Evolutionary conservation across 2,113 vertebrate species (phyloP).

Genomic region (Chaetura pelagica): DNA sequence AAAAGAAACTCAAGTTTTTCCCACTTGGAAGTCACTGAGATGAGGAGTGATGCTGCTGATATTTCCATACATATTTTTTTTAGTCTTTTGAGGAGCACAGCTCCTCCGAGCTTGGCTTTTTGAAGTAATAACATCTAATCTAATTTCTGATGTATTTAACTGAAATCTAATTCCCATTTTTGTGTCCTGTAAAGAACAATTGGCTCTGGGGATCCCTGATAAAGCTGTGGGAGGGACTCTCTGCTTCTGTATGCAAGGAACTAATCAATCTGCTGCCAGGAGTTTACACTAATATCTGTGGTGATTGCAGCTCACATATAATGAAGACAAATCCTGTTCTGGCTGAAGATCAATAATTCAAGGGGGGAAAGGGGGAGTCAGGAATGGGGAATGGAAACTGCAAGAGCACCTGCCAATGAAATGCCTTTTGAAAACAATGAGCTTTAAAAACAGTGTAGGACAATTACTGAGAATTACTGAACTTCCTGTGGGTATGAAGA

Average conservation of each 20-base stretch:
- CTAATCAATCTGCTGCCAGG: slow-evolving; percentile 21
- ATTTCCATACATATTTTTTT: neutral
- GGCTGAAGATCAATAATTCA: slow-evolving; percentile 35
- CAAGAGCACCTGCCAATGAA: slow-evolving; percentile 23
- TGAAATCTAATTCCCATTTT: slow-evolving; percentile 59
- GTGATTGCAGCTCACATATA: slow-evolving; percentile 14
- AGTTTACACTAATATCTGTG: slow-evolving; percentile 40
- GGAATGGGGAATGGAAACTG: neutral
- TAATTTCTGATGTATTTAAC: slow-evolving; percentile 64
- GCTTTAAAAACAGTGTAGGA: slow-evolving; percentile 31
- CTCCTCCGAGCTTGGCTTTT: neutral
- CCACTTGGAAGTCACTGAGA: neutral
- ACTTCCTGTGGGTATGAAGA: neutral
- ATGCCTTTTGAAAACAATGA: slow-evolving; percentile 14
- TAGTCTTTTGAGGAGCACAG: neutral
- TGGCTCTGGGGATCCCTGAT: slow-evolving; percentile 44
- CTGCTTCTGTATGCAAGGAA: neutral
- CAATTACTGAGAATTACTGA: slow-evolving; percentile 56
- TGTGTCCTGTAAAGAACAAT: slow-evolving; percentile 34
- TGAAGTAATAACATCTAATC: slow-evolving; percentile 50
- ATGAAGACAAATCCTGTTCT: slow-evolving; percentile 57
- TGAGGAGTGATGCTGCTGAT: neutral
- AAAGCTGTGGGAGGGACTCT: slow-evolving; percentile 21
- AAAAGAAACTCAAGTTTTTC: neutral
- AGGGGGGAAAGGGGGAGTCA: neutral